Base-by-base conservation (phyloP, 2,113 vertebrate species). In the Tonatia bakeri region DNA sequence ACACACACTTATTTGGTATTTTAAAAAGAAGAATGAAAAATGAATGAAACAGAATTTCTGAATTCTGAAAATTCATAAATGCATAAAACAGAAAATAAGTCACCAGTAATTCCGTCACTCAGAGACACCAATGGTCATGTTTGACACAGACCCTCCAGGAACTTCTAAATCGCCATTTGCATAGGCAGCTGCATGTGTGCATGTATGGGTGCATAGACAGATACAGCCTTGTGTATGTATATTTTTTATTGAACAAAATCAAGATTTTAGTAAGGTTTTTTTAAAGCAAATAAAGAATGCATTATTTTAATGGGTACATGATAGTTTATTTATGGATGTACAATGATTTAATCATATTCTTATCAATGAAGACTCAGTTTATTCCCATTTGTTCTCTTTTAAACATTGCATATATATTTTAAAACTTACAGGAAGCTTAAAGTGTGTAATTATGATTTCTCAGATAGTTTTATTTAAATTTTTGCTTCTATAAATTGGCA, bases 61-160 rank as follows among this genome's bases (percentile, higher is more conserved):
- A 85, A 79, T 59, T 79, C 43, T 72, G 43, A 93, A 93, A 85
- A 93, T 90, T 65, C 15, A 19, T 17, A 87, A 95, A 54, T 72
- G 4, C 40, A 70, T 79, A 38, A 73, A 85, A 73, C 31, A 85
- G 33, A 89, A 82, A 76, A 82, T n/a, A 77, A 82, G 75, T 91
- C 80, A 76, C 20, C 38, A 82, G 17, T 54, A 85, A 82, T 69
- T 28, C 17, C 22, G 59, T 67, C n/a, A 81, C 36, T 33, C 13
- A 67, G n/a, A 67, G 56, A 87, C 17, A 40, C 24, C 65, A 54
- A 13, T 10, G 14, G 20, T 38, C 67, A 56, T 94, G 24, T 38
- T 90, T 65, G 47, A 65, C 67, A 80, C 45, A 73, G 22, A 67
- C 4, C 2, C 15, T 36, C 19, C 7, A 59, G 45, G 56, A 90